phyloP scores from a whole-genome alignment of 2,113 vertebrate species.

The Thinocorus orbignyianus region DNA sequence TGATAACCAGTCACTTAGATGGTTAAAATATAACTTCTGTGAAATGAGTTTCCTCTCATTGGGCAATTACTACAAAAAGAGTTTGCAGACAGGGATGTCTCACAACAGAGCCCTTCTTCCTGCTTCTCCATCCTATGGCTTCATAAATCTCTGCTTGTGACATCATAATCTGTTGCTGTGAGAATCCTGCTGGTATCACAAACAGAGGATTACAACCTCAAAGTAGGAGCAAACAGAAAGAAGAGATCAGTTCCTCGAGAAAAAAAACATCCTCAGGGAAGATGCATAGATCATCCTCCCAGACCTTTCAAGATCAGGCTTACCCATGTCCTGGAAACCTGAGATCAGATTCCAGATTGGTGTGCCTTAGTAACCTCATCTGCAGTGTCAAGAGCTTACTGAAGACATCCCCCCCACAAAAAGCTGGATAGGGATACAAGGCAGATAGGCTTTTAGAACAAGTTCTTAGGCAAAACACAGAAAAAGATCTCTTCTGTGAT shows the following conservation, averaged over 20 bases:
- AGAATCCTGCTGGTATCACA: constrained; percentile 69
- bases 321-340: neutral
- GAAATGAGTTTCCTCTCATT: constrained; percentile 47
- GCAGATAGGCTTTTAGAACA: neutral
- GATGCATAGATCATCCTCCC: constrained; percentile 35
- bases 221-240: constrained; percentile 30
- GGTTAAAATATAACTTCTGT: constrained; percentile 71
- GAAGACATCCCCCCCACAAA: neutral
- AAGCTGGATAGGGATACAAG: neutral
- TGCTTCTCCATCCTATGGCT: constrained; percentile 8
- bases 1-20: constrained; percentile 37
- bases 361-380: constrained; percentile 27
- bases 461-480: neutral
- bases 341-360: constrained; percentile 17
- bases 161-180: constrained; percentile 73
- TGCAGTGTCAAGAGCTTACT: neutral
- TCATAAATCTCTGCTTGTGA: constrained; percentile 73
- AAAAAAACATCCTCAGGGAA: constrained; percentile 30
- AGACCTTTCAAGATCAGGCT: neutral
- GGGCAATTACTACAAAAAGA: constrained; percentile 68
- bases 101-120: constrained; percentile 70
- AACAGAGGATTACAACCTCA: constrained; percentile 60
- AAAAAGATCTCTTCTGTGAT: neutral
- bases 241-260: constrained; percentile 33
- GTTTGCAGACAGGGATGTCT: constrained; percentile 50